Conservation (phyloP, 2,113 vertebrate species). For the Epinephelus cyanopodus region DNA sequence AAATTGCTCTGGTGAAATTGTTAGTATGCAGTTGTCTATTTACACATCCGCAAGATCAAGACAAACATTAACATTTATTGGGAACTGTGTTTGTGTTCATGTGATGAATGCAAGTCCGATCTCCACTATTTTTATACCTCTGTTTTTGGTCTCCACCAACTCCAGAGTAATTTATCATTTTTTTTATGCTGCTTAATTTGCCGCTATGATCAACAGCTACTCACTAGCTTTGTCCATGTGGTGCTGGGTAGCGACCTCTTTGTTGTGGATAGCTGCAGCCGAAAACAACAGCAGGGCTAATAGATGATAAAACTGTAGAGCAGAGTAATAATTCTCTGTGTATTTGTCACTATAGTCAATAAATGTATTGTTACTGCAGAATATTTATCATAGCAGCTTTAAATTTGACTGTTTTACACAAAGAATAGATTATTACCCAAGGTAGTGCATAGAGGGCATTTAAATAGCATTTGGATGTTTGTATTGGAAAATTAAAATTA, state of each 20-base stretch:
- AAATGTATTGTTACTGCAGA: not conserved
- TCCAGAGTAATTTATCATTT: not conserved
- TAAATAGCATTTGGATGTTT: not conserved
- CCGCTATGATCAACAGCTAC: not conserved
- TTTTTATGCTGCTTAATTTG: not conserved
- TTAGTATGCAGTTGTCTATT: not conserved
- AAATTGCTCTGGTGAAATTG: not conserved
- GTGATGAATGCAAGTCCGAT: not conserved
- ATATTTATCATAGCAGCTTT: not conserved
- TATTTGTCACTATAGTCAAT: not conserved
- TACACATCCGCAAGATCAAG: not conserved
- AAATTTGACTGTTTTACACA: not conserved
- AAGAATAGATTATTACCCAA: not conserved
- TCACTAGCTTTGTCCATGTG: no score
- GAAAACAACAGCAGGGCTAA: not conserved
- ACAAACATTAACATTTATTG: not conserved
- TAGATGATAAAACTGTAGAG: not conserved
- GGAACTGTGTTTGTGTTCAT: not conserved
- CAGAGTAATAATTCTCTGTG: not conserved
- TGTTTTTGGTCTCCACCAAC: not conserved
- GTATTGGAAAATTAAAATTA: not conserved
- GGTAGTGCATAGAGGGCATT: not conserved
- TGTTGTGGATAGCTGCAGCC: not conserved
- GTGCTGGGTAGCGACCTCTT: not conserved
- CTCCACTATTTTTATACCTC: no score